Conservation (phyloP, 1,140 invertebrate genomes). For the Maconellicoccus hirsutus region DNA sequence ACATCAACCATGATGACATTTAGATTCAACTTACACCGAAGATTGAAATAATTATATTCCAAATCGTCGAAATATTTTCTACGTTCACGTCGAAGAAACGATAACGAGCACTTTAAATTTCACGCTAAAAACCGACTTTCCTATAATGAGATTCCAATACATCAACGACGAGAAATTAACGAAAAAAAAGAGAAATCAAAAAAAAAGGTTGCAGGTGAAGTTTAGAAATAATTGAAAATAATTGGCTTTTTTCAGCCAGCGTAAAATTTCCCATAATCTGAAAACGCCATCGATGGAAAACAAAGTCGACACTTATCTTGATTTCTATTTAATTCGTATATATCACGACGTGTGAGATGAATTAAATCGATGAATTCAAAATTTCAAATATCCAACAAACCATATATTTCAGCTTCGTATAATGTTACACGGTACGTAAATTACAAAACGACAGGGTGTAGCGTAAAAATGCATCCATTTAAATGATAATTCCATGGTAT, state of each 20-base stretch:
- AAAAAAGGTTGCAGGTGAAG: background rate
- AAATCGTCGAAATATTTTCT: too few relatives aligned
- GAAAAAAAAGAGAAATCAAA: background rate
- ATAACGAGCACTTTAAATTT: background rate
- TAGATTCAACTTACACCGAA: too few relatives aligned
- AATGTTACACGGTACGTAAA: too few relatives aligned
- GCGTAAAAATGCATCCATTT: too few relatives aligned
- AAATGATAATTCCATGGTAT: too few relatives aligned
- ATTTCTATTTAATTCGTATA: background rate
- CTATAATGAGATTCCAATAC: background rate
- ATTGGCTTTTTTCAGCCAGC: background rate
- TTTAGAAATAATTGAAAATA: slow-evolving; percentile 3
- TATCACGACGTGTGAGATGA: too few relatives aligned
- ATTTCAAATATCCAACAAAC: too few relatives aligned
- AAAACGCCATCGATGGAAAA: background rate
- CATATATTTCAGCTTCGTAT: too few relatives aligned
- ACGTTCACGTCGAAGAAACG: background rate
- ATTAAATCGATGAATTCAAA: too few relatives aligned
- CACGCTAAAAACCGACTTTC: background rate
- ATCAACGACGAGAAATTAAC: background rate
- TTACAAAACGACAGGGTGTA: too few relatives aligned
- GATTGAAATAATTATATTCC: too few relatives aligned
- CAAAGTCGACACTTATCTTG: background rate
- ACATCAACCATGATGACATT: too few relatives aligned
- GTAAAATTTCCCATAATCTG: background rate